Evolutionary conservation across 2,113 vertebrate species (phyloP), one percentile per base, ranked within the genome.

Genomic region (Pimephales promelas): DNA sequence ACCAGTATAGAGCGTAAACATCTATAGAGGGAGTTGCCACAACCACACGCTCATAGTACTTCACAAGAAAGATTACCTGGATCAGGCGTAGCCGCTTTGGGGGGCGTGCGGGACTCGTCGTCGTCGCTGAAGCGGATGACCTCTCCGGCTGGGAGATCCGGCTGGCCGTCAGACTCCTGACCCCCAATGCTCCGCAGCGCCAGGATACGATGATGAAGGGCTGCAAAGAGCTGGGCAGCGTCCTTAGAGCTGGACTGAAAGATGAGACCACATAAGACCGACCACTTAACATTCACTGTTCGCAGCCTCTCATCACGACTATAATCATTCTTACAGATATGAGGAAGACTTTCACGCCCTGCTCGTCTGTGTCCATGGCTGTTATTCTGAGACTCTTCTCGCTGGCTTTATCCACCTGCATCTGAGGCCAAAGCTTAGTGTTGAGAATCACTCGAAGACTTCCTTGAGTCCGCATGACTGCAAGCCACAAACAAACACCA

Each of bases 341-440:
- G 87, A 99, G 94, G 88, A 99, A 99, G 86, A 99, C 98, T 92
- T 98, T 99, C 81, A 99, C 96, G 0, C 96, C 97, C 90, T 99
- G 97, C 94, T 98, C 97, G 92, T 99, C 98, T 1, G 97, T 96
- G 90, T 99, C 98, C 93, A 97, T 97, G 88, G 98, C 98, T 0
- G 97, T 99, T 93, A 99, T 95, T 59, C 98, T 95, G 88, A 99
- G 95, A 70, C 97, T 97, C 91, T 98, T 99, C 90, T 99, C 98
- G 3, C 98, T 98, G 92, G 97, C 97, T 92, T 99, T 99, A 90
- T 99, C 98, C 0, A 99, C 97, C 91, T 99, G 98, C 98, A 99
- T 99, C 93, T 97, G 97, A 8, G 98, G 94, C 98, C 98, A 99
- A 24, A 99, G 95, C 91, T 99, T 99, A 87, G 98, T 99, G 92